Evolutionary conservation across 1,140 invertebrate species (phyloP), one percentile per base, ranked within the genome.

Genomic region (Mya arenaria): DNA sequence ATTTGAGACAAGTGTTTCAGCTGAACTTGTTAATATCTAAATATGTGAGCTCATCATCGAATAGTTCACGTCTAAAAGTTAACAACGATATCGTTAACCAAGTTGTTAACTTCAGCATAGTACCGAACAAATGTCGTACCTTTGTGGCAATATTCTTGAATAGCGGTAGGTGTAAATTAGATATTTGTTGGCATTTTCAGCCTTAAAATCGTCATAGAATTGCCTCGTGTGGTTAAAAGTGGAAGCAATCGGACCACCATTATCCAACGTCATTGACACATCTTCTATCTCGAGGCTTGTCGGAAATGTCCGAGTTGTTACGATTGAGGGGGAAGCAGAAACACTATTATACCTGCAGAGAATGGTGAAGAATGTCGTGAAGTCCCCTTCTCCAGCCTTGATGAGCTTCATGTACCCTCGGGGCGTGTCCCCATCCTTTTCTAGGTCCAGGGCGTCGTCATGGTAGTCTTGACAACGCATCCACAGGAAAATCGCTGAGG

Each of bases 321-420:
- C n/a, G n/a, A n/a, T n/a, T n/a, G n/a, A 60, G 8, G 56, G 13
- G 8, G 8, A 8, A 13, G 37, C 8, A 15, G 72, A 93, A 92
- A 25, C 23, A 71, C n/a, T 1, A 1, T 13, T 28, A n/a, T 65
- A 82, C 79, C 79, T 82, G 69, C 79, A 82, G 23, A 82, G 52
- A 37, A 82, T 82, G 39, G 79, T 73, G 28, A 82, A 82, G 36
- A 82, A 82, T n/a, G 68, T 63, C 17, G 69, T 73, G 15, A 72
- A n/a, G 41, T 82, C 79, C n/a, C 79, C 79, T 37, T 30, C 56
- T 5, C 32, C 60, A 19, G 72, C 69, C 58, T 73, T 82, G 10
- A 82, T 65, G 68, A 63, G 63, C 58, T 82, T 82, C 60, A 73
- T 73, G 19, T 82, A 82, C 1, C 48, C 68, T 32, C 36, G 55